These are phyloP conservation scores for Spea multiplicata DNA, from an alignment of 2,113 vertebrate species.

Conservation along the genomic window DNA sequence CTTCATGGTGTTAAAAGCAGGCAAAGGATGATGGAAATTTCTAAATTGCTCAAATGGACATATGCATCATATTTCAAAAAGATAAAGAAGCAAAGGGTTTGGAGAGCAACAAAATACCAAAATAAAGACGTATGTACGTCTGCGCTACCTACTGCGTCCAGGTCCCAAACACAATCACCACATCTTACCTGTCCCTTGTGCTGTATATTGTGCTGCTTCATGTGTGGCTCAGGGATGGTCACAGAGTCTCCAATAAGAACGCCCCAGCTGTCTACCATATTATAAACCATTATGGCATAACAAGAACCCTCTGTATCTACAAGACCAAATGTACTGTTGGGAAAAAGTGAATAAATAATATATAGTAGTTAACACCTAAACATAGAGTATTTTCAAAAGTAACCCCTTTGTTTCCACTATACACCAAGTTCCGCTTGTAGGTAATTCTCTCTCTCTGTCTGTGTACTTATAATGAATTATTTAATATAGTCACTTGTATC, in stretches of 20 bases:
- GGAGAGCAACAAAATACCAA: too few species aligned
- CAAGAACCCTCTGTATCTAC: conserved; percentile 81
- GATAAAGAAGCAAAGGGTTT: neutral
- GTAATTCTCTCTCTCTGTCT: too few species aligned
- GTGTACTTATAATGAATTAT: too few species aligned
- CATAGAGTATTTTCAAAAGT: too few species aligned
- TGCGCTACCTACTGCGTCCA: too few species aligned
- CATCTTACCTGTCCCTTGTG: conserved; percentile 77
- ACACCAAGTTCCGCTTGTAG: too few species aligned
- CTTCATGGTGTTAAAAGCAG: too few species aligned
- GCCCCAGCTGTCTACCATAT: conserved; percentile 85
- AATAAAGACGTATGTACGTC: too few species aligned
- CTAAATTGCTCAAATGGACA: neutral
- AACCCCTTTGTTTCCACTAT: too few species aligned
- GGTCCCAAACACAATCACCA: neutral
- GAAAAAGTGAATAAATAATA: conserved; percentile 5
- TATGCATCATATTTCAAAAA: neutral
- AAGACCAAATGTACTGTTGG: conserved; percentile 80
- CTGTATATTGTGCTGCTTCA: conserved; percentile 75
- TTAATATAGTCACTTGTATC: too few species aligned
- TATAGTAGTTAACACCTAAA: too few species aligned
- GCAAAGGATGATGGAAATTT: too few species aligned
- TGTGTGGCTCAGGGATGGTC: conserved; percentile 80
- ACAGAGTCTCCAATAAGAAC: conserved; percentile 87
- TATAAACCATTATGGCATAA: conserved; percentile 85